Evolutionary conservation across 2,888 invertebrate species (phyloP), one percentile per base, ranked within the genome.

Genomic region (Sarcophaga subvicina): DNA sequence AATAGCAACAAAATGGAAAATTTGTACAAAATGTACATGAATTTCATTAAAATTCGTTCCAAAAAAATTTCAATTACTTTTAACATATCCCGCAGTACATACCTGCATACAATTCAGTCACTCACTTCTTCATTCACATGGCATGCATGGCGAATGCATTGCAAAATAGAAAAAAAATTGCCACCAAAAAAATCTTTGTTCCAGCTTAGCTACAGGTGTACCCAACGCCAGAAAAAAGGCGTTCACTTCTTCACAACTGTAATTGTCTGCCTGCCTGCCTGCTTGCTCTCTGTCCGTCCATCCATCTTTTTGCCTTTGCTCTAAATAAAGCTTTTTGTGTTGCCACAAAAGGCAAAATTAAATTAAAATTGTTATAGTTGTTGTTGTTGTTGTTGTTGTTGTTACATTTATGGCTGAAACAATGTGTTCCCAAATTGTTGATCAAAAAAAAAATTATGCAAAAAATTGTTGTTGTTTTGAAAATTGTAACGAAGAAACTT

Each of bases 191-290:
- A 72, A 64, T 54, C 3, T 4, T 25, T 14, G 49, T 54, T 72
- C 60, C n/a, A 62, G 64, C 37, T 63, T 22, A 67, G 83, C 83
- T 80, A 80, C 84, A 85, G 84, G 84, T 85, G 84, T 80, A 72
- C 64, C 14, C 54, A 85, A 64, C 25, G 78, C 22, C 47, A 14
- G 62, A 62, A 84, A 80, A 87, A 87, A 84, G 84, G 87, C 87
- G 87, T 87, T 84, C 81, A 84, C 84, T 87, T 84, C 79, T 79
- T 76, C 20, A 45, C 12, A 75, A 83, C 59, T 60, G 70, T 1
- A 70, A 70, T 73, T 70, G 45, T 45, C 22, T 64, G 25, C 37
- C 8, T 37, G 37, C 8, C 37, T 37, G 37, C 8, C 37, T 37
- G 37, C 27, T 27, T n/a, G n/a, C n/a, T n/a, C n/a, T 37, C 37